Evolutionary conservation across 2,888 invertebrate species (phyloP), one percentile per base, ranked within the genome.

Genomic region (Neoascia interrupta): DNA sequence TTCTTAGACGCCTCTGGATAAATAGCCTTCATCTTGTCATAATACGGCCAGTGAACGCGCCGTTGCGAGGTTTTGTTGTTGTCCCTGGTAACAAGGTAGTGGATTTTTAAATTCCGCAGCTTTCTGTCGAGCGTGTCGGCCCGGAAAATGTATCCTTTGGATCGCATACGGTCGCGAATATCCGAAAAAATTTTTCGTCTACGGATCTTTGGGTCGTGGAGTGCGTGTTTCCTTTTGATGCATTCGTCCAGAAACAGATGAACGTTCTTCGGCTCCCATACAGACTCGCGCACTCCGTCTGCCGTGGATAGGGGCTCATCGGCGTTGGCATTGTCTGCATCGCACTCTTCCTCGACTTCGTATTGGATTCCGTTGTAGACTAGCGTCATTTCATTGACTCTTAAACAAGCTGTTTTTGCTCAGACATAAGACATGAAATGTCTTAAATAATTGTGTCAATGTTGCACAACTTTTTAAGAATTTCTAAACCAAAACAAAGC

Each of bases 281-380:
- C 18, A 1, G 72, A 64, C 53, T 76, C 76, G 2, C 15, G 2
- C 6, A 13, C 19, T n/a, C n/a, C n/a, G n/a, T n/a, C n/a, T 1
- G 16, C 1, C 0, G 41, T 19, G n/a, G n/a, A n/a, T n/a, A n/a
- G n/a, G n/a, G n/a, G n/a, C n/a, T n/a, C n/a, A n/a, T n/a, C n/a
- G n/a, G n/a, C n/a, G n/a, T n/a, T n/a, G n/a, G n/a, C n/a, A 43
- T 26, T 23, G 3, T 43, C 53, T 1, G 13, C 36, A 0, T 45
- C 45, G 19, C 28, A 37, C 5, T 43, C 69, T 6, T 16, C 31
- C 3, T 74, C 68, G 2, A 72, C 45, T 41, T 72, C 76, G 13
- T 76, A 66, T 31, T 76, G 49, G 16, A 70, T 23, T 45, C 75
- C 75, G 23, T 76, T 58, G 37, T 76, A 76, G 11, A 76, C 28